These are phyloP conservation scores for Chromis chromis DNA, from an alignment of 2,797 vertebrate genomes.

Conservation along the genomic window DNA sequence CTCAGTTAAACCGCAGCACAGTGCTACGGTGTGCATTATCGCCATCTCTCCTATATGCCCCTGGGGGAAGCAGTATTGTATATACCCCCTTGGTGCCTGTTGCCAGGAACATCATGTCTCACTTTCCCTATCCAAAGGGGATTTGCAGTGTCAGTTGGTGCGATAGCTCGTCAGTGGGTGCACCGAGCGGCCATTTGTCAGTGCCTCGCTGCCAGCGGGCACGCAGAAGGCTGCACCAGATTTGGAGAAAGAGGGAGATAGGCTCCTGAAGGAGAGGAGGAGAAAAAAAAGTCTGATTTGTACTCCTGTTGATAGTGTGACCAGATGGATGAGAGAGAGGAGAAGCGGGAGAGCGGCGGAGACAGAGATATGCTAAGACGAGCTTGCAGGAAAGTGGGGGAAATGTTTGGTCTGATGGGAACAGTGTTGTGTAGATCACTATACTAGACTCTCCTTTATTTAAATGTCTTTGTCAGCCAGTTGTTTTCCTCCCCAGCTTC, in stretches of 20 bases:
- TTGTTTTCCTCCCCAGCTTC: not conserved
- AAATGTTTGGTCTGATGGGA: slow-evolving; percentile 21
- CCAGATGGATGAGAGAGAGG: slow-evolving; percentile 61
- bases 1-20: slow-evolving; percentile 12
- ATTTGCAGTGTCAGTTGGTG: slow-evolving; percentile 76
- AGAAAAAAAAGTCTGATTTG: slow-evolving; percentile 42
- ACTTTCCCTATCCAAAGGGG: slow-evolving; percentile 63
- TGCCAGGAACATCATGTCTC: slow-evolving; percentile 69
- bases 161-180: slow-evolving; percentile 74
- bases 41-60: slow-evolving; percentile 19
- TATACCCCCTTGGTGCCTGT: slow-evolving; percentile 43
- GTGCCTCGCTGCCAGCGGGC: slow-evolving; percentile 68
- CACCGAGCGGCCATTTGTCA: slow-evolving; percentile 74
- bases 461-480: slow-evolving; percentile 2
- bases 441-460: not conserved
- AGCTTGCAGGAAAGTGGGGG: slow-evolving; percentile 30
- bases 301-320: slow-evolving; percentile 40
- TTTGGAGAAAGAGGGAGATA: slow-evolving; percentile 55
- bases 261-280: slow-evolving; percentile 17
- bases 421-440: not conserved
- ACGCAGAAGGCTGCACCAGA: slow-evolving; percentile 70
- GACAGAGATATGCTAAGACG: slow-evolving; percentile 37
- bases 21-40: slow-evolving; percentile 29
- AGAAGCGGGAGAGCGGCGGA: slow-evolving; percentile 26
- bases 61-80: slow-evolving; percentile 10